Conservation (phyloP, 2,888 invertebrate species). For the Yponomeuta plumbellus region DNA sequence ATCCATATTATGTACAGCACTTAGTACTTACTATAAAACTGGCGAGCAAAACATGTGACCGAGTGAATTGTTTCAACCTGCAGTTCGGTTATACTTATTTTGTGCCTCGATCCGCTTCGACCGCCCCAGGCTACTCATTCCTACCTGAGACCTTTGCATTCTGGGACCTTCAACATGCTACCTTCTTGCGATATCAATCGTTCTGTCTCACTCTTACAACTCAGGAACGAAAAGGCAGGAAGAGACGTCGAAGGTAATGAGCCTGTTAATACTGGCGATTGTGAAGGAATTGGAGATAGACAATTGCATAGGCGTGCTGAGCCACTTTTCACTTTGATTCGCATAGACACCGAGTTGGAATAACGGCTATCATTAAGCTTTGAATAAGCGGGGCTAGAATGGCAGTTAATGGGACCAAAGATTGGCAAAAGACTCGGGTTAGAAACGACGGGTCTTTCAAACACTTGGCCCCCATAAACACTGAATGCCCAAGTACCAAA, state of each 20-base stretch:
- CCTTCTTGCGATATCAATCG: not conserved
- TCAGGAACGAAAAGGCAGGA: not conserved
- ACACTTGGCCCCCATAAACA: not conserved
- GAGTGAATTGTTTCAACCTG: not conserved
- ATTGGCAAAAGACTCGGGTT: not conserved
- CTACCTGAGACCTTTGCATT: slow-evolving; percentile 37
- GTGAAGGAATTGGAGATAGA: slow-evolving; percentile 24
- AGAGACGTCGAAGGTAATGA: not conserved
- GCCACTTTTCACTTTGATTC: slow-evolving; percentile 41
- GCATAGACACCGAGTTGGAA: slow-evolving; percentile 26
- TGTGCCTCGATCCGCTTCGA: slow-evolving; percentile 33
- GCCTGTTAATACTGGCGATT: not conserved
- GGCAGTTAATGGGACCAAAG: not conserved
- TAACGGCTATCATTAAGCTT: slow-evolving; percentile 5
- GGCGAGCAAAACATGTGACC: not conserved
- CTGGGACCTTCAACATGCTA: not conserved
- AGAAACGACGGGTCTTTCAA: not conserved
- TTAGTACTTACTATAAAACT: not conserved
- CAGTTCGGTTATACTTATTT: not conserved
- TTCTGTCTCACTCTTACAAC: not conserved
- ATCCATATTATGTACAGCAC: not conserved
- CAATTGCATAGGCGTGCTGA: slow-evolving; percentile 38
- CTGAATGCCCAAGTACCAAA: not conserved
- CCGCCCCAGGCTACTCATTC: slow-evolving; percentile 48
- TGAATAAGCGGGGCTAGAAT: not conserved